Conservation (phyloP, 2,797 vertebrate genomes). For the Synanceia verrucosa region DNA sequence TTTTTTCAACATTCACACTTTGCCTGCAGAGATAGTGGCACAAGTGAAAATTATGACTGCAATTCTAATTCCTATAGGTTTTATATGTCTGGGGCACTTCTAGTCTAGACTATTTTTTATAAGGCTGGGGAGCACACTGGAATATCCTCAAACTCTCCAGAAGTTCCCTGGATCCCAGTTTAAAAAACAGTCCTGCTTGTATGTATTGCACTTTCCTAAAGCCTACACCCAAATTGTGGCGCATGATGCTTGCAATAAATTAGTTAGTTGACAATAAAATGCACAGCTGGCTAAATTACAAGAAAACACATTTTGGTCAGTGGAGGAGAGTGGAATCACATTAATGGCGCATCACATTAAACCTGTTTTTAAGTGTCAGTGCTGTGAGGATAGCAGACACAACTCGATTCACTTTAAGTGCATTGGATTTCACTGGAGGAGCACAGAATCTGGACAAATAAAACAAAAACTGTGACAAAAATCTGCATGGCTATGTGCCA, state of each 20-base stretch:
- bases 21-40: background rate
- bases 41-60: background rate
- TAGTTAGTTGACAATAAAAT: conserved; percentile 13
- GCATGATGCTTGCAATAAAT: conserved; percentile 4
- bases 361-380: background rate
- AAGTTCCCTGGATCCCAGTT: conserved; percentile 11
- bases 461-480: background rate
- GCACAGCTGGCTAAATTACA: background rate
- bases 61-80: conserved; percentile 25
- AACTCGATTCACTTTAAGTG: background rate
- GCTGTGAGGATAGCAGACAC: background rate
- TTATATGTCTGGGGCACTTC: conserved; percentile 38
- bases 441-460: background rate
- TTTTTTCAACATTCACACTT: background rate
- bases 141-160: conserved; percentile 1
- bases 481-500: background rate
- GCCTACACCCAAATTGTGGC: background rate
- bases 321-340: too few relatives aligned
- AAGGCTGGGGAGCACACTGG: background rate
- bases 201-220: conserved; percentile 11
- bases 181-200: background rate
- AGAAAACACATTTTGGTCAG: background rate
- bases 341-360: too few relatives aligned
- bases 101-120: conserved; percentile 34
- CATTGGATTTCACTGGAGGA: background rate